Evolutionary conservation across 2,888 invertebrate genomes (phyloP), one percentile per base, ranked within the genome.

Genomic region (Gari tellinella): DNA sequence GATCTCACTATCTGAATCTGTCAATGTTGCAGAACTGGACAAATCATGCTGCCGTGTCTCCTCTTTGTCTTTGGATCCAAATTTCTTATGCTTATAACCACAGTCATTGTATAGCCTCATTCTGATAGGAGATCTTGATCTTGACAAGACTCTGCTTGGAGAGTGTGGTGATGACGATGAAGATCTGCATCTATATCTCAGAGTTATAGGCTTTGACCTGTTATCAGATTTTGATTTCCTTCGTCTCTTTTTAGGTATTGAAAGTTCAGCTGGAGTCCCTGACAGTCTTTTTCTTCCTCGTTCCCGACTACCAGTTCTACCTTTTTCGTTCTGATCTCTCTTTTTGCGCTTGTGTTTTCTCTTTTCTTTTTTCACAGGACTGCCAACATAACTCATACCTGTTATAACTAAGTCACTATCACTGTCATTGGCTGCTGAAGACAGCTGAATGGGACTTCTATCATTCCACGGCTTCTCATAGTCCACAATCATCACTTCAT

Each of bases 381-480:
- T 75, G 19, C 38, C 64, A 14, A 58, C 21, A 60, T 70, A 53
- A 7, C 45, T 62, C 15, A 43, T 70, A 14, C 70, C 73, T 10
- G 65, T 63, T 15, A 73, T 76, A 48, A 70, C 49, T n/a, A 74
- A 37, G 21, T 72, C 70, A 45, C 37, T 52, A 31, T 84, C 85
- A 41, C 61, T 78, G 12, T 86, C 85, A 17, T 67, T 76, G 40
- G 76, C 86, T 25, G 88, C 87, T 26, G 90, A 88, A 0, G 89
- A 89, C 12, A 90, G 60, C n/a, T 63, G 51, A 5, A 90, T 87
- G 0, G 95, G 95, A 45, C 95, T 95, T 66, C 95, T 93, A 80
- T 94, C 94, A 77, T 93, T 93, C 70, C 94, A 94, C 41, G 95
- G 95, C 87, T 95, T 95, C 37, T 95, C 94, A 85, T 94, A 94